Base-by-base conservation (phyloP, 2,113 vertebrate species). In the Anhinga rufa region DNA sequence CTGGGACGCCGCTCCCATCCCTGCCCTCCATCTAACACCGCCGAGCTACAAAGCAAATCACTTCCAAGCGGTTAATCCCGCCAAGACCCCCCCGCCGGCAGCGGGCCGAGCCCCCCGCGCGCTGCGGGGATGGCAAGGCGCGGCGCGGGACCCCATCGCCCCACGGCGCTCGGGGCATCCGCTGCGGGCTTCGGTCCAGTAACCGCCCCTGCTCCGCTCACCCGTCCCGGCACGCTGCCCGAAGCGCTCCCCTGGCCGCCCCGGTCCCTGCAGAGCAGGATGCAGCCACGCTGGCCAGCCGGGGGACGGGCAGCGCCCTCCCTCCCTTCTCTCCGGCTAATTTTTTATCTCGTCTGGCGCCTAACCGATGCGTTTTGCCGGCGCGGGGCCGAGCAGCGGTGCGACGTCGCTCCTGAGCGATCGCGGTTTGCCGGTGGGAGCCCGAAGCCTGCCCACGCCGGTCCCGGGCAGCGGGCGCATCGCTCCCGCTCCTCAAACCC, bases 111-210 rank as follows among this genome's bases (percentile, higher is more conserved):
- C 65, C 40, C 32, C 38, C 49, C 1, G 1, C 7, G 4, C 2
- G 0, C 32, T 34, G 17, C 5, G 0, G 49, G 36, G 36, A 42
- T 2, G 48, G 79, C 17, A 65, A 57, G 55, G 64, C 1, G 5
- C n/a, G 25, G 40, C n/a, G 25, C 7, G 12, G 65, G 62, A 80
- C 22, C 8, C n/a, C 61, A 4, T 16, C 3, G 2, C 70, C 22
- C 61, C 42, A 7, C 0, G 2, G 17, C 17, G 2, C 14, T 13
- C 3, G 2, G 0, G 10, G 38, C 13, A 52, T 19, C 42, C 17
- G 3, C 8, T 9, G 0, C 2, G 10, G 8, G 4, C 10, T 78
- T 61, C 1, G 1, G 10, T 9, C 14, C 48, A 12, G 18, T 3
- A 4, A 20, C 25, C 0, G 3, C 38, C n/a, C 62, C 32, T 16